Conservation (phyloP, 2,888 invertebrate genomes). For the Lycocerus yunnanus region DNA sequence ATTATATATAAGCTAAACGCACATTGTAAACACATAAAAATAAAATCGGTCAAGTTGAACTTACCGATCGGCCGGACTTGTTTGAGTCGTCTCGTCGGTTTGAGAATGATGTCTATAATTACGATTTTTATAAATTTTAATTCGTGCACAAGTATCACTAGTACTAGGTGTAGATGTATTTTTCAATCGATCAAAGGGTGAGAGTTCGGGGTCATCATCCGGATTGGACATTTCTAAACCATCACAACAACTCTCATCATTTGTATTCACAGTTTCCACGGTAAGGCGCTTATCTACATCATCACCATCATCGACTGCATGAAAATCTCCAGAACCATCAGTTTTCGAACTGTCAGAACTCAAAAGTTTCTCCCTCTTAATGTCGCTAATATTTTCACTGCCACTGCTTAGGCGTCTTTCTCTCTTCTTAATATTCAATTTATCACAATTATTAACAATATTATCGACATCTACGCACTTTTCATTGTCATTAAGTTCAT, state of each 20-base stretch:
- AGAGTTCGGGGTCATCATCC: neutral
- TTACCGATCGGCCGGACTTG: constrained; percentile 26
- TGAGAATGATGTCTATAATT: constrained; percentile 40
- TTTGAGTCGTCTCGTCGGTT: constrained; percentile 31
- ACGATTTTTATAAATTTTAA: constrained; percentile 39
- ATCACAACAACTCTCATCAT: neutral
- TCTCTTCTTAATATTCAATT: neutral
- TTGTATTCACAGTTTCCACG: constrained; percentile 8
- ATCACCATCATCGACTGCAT: neutral
- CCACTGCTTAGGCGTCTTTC: neutral
- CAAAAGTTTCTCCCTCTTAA: neutral
- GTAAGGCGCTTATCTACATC: constrained; percentile 8
- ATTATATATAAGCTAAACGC: neutral
- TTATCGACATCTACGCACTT: constrained; percentile 28
- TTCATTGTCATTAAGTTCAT: constrained; percentile 30
- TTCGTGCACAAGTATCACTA: constrained; percentile 30
- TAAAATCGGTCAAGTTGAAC: neutral
- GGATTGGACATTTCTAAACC: neutral
- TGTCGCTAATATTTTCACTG: neutral
- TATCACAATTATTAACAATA: neutral
- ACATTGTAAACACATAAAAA: too few species aligned
- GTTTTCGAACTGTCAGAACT: neutral
- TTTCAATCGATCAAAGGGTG: neutral
- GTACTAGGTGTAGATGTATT: constrained; percentile 8
- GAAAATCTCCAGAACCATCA: neutral